Base-by-base conservation (phyloP, 2,888 invertebrate genomes). In the Seira ritae region DNA sequence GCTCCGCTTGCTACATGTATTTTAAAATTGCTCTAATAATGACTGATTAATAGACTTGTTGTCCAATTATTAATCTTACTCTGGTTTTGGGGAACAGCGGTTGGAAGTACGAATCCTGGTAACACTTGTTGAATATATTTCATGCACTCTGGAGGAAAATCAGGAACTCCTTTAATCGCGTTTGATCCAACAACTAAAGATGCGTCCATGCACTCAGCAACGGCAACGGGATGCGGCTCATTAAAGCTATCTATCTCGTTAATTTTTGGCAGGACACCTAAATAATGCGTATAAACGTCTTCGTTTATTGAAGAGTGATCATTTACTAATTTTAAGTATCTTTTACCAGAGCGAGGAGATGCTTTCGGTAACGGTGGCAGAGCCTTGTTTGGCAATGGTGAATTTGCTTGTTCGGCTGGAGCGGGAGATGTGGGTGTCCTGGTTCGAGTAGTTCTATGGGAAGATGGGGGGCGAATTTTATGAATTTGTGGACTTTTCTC, bases 51-150 rank as follows among this genome's bases (percentile, higher is more conserved):
- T n/a, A n/a, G n/a, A n/a, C n/a, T n/a, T n/a, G n/a, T n/a, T n/a
- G n/a, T n/a, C n/a, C n/a, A n/a, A n/a, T n/a, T n/a, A n/a, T n/a
- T n/a, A n/a, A n/a, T n/a, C n/a, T n/a, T n/a, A n/a, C n/a, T n/a
- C n/a, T n/a, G n/a, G n/a, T 60, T 60, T 15, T 19, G 60, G 60
- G n/a, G 19, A 17, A 60, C 3, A n/a, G 31, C 19, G 46, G 55
- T 31, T 65, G 55, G 1, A 69, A 22, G n/a, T 20, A n/a, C 60
- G 15, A 78, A 71, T 2, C 71, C 73, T 19, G 73, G 72, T 19
- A 73, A 31, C 0, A 80, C 79, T n/a, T 72, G 79, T 20, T 80
- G 79, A 22, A 73, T 46, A 42, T 80, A 80, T 55, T 80, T 67
- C 60, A 80, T 55, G 19, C 68, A 80, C 24, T 72, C 72, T 6